A percentile compares a stretch with the other conserved stretches of the same genome.
Conservation (phyloP, 2,888 invertebrate genomes). For the Chaitophorus viminalis region DNA sequence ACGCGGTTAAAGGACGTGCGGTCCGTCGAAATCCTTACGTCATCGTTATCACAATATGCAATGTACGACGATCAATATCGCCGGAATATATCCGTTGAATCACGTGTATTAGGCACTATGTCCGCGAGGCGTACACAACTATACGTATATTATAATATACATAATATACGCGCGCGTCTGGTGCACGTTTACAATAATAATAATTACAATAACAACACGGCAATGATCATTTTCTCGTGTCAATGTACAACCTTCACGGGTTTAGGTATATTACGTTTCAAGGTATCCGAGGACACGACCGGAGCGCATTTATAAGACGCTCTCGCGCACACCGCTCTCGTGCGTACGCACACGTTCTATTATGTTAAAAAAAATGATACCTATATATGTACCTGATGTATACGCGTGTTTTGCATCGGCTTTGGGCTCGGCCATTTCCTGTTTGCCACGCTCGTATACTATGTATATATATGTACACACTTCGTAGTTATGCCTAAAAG, state of each 20-base stretch:
- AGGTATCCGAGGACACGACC: slow-evolving; percentile 33
- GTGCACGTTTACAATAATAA: neutral
- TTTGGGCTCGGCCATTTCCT: neutral
- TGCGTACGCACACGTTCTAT: no score
- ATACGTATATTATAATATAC: no score
- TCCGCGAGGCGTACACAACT: no score
- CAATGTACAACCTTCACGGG: slow-evolving; percentile 11
- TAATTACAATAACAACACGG: neutral
- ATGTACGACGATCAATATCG: no score
- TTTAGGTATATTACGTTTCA: neutral
- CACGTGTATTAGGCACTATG: neutral
- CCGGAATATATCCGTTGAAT: no score
- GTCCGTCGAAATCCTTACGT: no score
- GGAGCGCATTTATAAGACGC: neutral
- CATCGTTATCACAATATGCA: no score
- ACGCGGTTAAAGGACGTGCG: no score
- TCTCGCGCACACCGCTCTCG: neutral
- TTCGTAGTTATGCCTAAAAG: neutral
- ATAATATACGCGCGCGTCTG: no score
- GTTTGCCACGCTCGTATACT: neutral
- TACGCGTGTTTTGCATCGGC: neutral
- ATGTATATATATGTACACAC: no score
- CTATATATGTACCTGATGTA: neutral
- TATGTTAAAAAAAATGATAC: no score
- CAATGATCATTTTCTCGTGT: neutral